phyloP scores from a whole-genome alignment of 1,140 invertebrate species.

The Campoletis sonorensis region DNA sequence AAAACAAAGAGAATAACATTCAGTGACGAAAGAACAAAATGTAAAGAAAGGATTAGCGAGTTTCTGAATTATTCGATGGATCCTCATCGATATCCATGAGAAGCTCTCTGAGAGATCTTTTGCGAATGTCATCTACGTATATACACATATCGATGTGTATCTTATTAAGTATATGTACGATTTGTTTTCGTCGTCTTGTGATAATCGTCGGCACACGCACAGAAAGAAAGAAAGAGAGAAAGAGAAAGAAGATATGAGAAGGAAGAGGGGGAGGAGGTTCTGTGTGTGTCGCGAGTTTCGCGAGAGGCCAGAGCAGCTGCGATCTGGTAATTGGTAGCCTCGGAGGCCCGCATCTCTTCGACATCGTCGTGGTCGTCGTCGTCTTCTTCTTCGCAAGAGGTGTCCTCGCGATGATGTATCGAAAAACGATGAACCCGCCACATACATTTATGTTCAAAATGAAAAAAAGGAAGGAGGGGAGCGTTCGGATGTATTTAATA shows the following conservation, averaged over 20 bases:
- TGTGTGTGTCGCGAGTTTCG: conserved; percentile 39
- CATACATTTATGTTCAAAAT: background rate
- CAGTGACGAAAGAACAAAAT: background rate
- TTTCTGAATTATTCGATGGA: background rate
- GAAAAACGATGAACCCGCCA: conserved; percentile 37
- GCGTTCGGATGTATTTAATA: conserved; percentile 37
- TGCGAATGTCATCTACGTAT: background rate
- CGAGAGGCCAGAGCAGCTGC: conserved; percentile 62
- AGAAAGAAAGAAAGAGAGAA: conserved; percentile 21
- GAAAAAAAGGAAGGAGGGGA: background rate
- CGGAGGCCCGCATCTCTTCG: conserved; percentile 62
- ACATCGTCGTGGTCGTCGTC: conserved; percentile 40
- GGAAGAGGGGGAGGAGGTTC: background rate
- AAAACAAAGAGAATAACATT: background rate
- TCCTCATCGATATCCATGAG: conserved; percentile 11
- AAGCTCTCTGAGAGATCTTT: background rate
- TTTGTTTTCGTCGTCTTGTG: conserved; percentile 32
- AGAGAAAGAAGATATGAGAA: too few species aligned
- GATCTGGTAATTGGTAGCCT: conserved; percentile 69
- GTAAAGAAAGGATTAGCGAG: conserved; percentile 23
- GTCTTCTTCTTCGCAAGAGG: conserved; percentile 48
- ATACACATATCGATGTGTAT: background rate
- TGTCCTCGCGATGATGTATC: conserved; percentile 62
- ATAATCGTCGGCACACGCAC: conserved; percentile 8
- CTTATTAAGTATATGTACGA: background rate